Evolutionary conservation across 2,797 vertebrate genomes (phyloP), one percentile per base, ranked within the genome.

Genomic region (Falco rusticolus): DNA sequence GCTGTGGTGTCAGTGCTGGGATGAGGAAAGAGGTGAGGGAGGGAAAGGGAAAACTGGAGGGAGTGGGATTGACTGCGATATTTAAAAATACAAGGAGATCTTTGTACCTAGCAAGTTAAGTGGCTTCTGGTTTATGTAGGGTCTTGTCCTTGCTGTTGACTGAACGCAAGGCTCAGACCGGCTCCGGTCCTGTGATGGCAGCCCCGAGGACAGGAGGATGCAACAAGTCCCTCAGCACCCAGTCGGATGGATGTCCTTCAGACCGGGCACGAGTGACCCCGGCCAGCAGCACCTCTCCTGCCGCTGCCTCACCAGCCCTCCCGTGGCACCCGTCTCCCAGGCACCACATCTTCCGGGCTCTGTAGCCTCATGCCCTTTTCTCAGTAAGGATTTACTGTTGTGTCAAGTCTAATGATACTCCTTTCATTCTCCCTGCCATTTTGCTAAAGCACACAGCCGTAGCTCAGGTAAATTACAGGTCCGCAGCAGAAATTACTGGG

Each of bases 401-500:
- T 64, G 57, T 53, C 78, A 89, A 53, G 60, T 43, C 48, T 43
- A 45, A 22, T 1, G 3, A 64, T 53, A 3, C 37, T 41, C 26
- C 34, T 33, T 47, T 45, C 3, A 1, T 31, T 79, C 47, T 75
- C 57, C 39, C 24, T 53, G 88, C 20, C 17, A 2, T 74, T 89
- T 64, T 59, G 39, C 78, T 82, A 34, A 87, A 90, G 53, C 59
- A 34, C 41, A 29, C 0, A 6, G 79, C 72, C 2, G 2, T 39
- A 86, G 59, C 74, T 91, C 83, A 94, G 86, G 90, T 79, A 95
- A 96, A 95, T 96, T 87, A 95, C 56, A 95, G 77, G 63, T 64
- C 74, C 75, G 53, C 13, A 53, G 61, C 28, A 88, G 66, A 84
- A 95, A 94, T 95, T 82, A 84, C 64, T 80, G 91, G 94, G 90